phyloP scores from a whole-genome alignment of 2,888 invertebrate species.

The Phyllotreta striolata region DNA sequence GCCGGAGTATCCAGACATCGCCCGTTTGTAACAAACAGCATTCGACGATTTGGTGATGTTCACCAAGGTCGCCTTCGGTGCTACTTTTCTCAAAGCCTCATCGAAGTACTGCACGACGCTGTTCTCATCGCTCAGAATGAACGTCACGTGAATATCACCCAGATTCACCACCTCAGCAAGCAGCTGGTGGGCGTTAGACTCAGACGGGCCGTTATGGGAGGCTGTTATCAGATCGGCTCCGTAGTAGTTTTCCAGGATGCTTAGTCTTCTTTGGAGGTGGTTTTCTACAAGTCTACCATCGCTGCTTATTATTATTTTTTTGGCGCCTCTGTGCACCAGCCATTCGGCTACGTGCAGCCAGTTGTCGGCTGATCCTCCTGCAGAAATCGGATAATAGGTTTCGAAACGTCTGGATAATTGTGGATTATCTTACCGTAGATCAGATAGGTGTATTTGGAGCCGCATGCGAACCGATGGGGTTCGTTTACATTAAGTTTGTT shows the following conservation, averaged over 20 bases:
- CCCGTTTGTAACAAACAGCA: conserved; percentile 52
- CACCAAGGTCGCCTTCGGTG: conserved; percentile 56
- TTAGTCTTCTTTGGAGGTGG: conserved; percentile 53
- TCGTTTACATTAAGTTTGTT: conserved; percentile 55
- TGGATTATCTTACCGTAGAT: conserved; percentile 53
- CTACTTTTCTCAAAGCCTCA: conserved; percentile 53
- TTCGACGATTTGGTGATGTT: conserved; percentile 54
- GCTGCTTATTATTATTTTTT: conserved; percentile 80
- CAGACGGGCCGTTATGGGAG: conserved; percentile 51
- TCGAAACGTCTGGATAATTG: neutral
- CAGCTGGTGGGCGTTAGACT: conserved; percentile 50
- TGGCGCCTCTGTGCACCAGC: conserved; percentile 84
- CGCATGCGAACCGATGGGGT: conserved; percentile 56
- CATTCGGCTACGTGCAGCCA: conserved; percentile 74
- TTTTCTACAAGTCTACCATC: conserved; percentile 83
- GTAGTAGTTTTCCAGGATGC: conserved; percentile 53
- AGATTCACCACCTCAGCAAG: conserved; percentile 50
- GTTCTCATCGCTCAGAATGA: conserved; percentile 52
- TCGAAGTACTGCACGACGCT: conserved; percentile 55
- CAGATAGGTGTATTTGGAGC: conserved; percentile 54
- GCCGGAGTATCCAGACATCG: conserved; percentile 54
- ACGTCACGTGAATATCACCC: conserved; percentile 55
- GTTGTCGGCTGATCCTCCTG: conserved; percentile 54
- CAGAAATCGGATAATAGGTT: conserved; percentile 2
- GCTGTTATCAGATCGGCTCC: conserved; percentile 54